phyloP scores from a whole-genome alignment of 2,797 vertebrate species.

The Danionella dracula region DNA sequence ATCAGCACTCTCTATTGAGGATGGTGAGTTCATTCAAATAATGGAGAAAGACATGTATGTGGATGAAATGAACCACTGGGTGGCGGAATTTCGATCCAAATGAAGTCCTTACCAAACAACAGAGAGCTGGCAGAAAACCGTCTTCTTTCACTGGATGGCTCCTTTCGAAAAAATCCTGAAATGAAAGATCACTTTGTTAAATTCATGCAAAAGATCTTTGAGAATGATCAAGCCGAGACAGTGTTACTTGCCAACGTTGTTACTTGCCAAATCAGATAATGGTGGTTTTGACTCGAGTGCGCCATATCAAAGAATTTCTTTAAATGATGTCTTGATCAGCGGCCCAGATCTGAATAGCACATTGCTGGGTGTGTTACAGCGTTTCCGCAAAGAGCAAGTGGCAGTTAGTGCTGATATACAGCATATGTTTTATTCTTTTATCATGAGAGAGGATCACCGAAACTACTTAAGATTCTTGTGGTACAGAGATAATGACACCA shows the following conservation, averaged over 20 bases:
- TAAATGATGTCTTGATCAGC: background rate
- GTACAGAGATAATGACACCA: background rate
- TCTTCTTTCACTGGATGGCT: background rate
- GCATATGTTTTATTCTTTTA: no score
- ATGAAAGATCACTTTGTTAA: background rate
- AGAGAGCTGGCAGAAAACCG: background rate
- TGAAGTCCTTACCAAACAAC: background rate
- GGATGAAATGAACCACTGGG: background rate
- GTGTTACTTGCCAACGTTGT: background rate
- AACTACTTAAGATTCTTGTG: background rate
- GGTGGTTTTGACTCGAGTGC: background rate
- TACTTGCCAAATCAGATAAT: background rate
- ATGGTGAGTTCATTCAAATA: no score
- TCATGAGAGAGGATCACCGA: no score
- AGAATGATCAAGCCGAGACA: background rate
- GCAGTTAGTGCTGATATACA: background rate
- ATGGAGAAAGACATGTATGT: background rate
- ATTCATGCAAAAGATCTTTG: background rate
- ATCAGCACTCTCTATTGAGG: background rate
- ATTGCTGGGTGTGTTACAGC: background rate
- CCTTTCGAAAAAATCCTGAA: background rate
- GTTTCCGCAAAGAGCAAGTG: background rate
- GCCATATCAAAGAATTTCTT: background rate
- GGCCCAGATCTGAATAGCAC: background rate
- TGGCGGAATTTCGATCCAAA: background rate